Percentiles rank a stretch among this genome's conserved stretches.
These are phyloP conservation scores for Tadarida brasiliensis DNA, from an alignment of 2,797 vertebrate species.

Conservation along the genomic window DNA sequence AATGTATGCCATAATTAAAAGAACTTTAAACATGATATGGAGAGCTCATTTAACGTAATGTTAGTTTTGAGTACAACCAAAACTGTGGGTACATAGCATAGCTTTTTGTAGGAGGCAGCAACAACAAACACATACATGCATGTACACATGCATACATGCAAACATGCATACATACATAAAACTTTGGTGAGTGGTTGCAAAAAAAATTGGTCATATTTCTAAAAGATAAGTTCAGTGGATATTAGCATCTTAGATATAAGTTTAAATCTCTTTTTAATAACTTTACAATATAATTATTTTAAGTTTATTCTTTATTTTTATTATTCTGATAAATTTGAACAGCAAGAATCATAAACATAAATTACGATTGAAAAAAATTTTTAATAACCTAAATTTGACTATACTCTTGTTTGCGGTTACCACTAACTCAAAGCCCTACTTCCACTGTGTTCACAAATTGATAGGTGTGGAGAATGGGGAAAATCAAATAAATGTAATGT, in stretches of 20 bases:
- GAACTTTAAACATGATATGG: neutral
- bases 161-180: neutral
- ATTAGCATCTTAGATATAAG: neutral
- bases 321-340: slow-evolving; percentile 37
- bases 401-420: neutral
- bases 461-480: neutral
- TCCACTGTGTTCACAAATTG: neutral
- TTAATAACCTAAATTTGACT: neutral
- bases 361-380: neutral
- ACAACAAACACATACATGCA: neutral
- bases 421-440: neutral
- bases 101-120: neutral
- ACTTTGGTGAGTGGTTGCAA: neutral
- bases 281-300: slow-evolving; percentile 11
- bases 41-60: neutral
- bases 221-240: neutral
- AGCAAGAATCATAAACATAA: slow-evolving; percentile 8
- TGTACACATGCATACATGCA: neutral
- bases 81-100: neutral
- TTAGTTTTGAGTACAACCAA: neutral
- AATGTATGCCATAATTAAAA: neutral
- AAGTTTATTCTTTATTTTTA: slow-evolving; percentile 14
- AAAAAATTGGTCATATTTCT: neutral
- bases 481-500: slow-evolving; percentile 26
- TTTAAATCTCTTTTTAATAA: slow-evolving; percentile 53